phyloP scores from a whole-genome alignment of 2,888 invertebrate species.

The Drosophila stalkeri region DNA sequence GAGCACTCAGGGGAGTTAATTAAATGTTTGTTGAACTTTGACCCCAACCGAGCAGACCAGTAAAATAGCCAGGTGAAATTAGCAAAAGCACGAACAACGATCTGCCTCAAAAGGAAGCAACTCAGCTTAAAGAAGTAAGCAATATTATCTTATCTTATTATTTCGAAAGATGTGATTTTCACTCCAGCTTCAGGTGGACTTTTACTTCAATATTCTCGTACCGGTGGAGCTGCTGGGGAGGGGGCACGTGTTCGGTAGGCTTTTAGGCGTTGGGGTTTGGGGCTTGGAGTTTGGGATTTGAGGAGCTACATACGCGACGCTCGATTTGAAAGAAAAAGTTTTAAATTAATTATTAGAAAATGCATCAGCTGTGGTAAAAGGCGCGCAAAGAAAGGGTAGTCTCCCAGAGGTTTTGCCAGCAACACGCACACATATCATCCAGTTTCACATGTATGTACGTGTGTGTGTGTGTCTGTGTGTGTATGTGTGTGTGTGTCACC shows the following conservation, averaged over 20 bases:
- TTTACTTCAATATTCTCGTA: constrained; percentile 4
- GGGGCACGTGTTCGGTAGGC: not conserved
- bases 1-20: constrained; percentile 49
- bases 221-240: not conserved
- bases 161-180: not conserved
- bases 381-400: constrained; percentile 43
- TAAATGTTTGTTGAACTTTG: constrained; percentile 57
- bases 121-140: not conserved
- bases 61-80: not conserved
- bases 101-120: not conserved
- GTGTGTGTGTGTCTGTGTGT: not conserved
- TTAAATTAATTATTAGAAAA: constrained; percentile 85
- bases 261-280: not conserved
- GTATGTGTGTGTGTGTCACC: constrained; percentile 69
- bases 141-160: not conserved
- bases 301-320: constrained; percentile 24
- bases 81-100: not conserved
- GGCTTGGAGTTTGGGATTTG: not conserved
- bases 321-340: constrained; percentile 80
- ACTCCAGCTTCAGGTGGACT: constrained; percentile 6
- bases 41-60: constrained; percentile 12
- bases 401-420: constrained; percentile 49
- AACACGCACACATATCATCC: constrained; percentile 18
- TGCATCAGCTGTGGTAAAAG: constrained; percentile 75
- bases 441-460: not conserved